Percentiles rank a stretch among this genome's conserved stretches.
These are phyloP conservation scores for Peromyscus eremicus DNA, from an alignment of 2,797 vertebrate genomes.

Conservation along the genomic window DNA sequence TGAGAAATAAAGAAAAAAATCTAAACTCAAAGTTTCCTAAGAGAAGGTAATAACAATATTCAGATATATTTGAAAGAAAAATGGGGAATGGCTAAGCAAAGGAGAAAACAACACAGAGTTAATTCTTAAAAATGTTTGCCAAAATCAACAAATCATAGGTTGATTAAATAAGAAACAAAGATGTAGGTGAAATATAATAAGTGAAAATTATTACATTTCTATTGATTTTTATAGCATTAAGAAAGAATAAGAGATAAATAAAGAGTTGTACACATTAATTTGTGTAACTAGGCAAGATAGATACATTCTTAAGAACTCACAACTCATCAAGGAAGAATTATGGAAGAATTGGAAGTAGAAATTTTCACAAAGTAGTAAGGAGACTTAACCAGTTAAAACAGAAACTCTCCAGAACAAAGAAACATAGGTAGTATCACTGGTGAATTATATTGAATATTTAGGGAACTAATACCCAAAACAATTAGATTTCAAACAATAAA, in stretches of 20 bases:
- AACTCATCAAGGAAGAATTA: neutral
- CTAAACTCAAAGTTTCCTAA: neutral
- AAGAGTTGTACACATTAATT: neutral
- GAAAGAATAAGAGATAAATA: neutral
- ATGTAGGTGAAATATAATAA: neutral
- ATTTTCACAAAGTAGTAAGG: neutral
- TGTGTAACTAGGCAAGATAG: neutral
- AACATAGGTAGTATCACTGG: neutral
- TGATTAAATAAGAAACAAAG: neutral
- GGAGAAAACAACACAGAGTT: neutral
- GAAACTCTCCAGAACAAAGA: too few relatives aligned
- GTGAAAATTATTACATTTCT: neutral
- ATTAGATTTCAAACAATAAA: neutral
- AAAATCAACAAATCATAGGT: neutral
- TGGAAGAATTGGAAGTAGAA: neutral
- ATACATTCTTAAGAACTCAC: neutral
- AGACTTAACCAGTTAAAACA: neutral
- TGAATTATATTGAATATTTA: neutral
- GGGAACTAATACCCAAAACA: neutral
- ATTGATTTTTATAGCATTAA: neutral
- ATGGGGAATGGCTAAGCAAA: neutral
- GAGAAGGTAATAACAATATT: neutral
- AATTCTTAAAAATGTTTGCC: neutral
- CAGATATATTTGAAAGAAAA: neutral
- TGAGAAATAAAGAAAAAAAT: neutral